phyloP scores from a whole-genome alignment of 1,140 invertebrate species.

The Calycopis cecrops region DNA sequence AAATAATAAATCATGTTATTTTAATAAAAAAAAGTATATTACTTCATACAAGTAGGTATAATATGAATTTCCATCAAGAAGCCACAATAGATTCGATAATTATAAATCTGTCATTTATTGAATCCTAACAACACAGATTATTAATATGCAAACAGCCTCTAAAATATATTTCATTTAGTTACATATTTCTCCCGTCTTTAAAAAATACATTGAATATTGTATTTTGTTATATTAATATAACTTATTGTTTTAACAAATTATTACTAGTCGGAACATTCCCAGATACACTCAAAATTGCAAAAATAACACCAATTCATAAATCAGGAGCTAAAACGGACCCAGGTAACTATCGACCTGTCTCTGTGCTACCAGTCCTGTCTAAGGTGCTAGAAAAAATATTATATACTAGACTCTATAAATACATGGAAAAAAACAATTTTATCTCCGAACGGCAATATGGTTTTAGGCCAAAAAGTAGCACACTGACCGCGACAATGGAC shows the following conservation, averaged over 20 bases:
- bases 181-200: too few relatives aligned
- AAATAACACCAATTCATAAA: conserved; percentile 16
- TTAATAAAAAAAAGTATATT: too few relatives aligned
- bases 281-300: conserved; percentile 17
- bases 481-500: conserved; percentile 14
- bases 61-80: too few relatives aligned
- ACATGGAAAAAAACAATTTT: conserved; percentile 8
- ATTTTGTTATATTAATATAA: too few relatives aligned
- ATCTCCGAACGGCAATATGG: conserved; percentile 19
- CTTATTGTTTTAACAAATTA: conserved; percentile 13
- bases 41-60: too few relatives aligned
- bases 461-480: conserved; percentile 18
- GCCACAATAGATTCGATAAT: too few relatives aligned
- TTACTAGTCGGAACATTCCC: conserved; percentile 13
- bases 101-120: too few relatives aligned
- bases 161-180: too few relatives aligned
- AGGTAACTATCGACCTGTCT: conserved; percentile 19
- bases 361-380: conserved; percentile 14
- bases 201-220: too few relatives aligned
- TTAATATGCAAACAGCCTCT: too few relatives aligned
- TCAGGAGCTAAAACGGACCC: conserved; percentile 18
- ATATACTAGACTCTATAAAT: conserved; percentile 6
- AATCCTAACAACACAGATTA: too few relatives aligned
- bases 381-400: conserved; percentile 18
- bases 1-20: too few relatives aligned